Percentiles rank a stretch among this genome's conserved stretches.
These are phyloP conservation scores for Gila robusta DNA, from an alignment of 2,797 vertebrate species.

Conservation along the genomic window DNA sequence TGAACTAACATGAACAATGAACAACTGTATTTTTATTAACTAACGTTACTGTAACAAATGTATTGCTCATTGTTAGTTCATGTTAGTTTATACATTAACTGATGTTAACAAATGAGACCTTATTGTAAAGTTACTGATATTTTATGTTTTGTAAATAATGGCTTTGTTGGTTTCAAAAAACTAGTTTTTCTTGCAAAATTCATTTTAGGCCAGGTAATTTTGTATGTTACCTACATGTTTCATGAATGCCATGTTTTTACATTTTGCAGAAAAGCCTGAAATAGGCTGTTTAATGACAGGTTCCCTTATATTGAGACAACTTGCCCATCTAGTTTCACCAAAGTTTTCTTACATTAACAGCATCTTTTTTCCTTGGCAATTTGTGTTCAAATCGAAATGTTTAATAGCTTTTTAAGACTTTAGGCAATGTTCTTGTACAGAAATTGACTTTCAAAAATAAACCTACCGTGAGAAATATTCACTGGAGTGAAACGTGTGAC, in stretches of 20 bases:
- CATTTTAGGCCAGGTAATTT: not conserved
- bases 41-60: no score
- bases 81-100: no score
- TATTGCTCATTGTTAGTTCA: no score
- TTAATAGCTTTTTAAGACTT: conserved; percentile 26
- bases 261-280: not conserved
- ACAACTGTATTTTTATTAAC: no score
- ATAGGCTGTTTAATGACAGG: not conserved
- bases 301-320: not conserved
- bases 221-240: not conserved
- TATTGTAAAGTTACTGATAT: no score
- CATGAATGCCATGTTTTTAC: not conserved
- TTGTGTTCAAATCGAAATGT: not conserved
- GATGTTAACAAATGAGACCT: no score
- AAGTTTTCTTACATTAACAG: not conserved
- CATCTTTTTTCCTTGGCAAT: not conserved
- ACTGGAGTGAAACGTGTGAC: conserved; percentile 15
- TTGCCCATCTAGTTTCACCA: not conserved
- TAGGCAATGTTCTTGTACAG: not conserved
- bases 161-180: not conserved
- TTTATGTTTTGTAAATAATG: not conserved
- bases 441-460: conserved; percentile 26
- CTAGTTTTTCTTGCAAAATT: not conserved
- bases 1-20: no score
- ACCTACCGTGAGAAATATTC: conserved; percentile 5